Evolutionary conservation across 1,140 invertebrate genomes (phyloP), one percentile per base, ranked within the genome.

Genomic region (Stenopsyche tienmushanensis): DNA sequence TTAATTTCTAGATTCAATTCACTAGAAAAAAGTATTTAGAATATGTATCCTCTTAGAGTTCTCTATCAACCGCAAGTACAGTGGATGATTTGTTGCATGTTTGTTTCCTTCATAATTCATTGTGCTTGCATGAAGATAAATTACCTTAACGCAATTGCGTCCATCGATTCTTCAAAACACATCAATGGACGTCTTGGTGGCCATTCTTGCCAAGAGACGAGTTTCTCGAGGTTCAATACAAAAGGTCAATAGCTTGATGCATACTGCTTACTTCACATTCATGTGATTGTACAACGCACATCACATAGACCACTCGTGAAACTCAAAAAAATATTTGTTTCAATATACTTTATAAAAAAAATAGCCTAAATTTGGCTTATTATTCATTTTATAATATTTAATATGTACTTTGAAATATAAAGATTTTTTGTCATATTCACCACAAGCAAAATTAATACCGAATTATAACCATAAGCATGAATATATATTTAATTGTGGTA

Each of bases 91-190:
- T 34, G 29, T 34, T 34, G 29, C 29, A n/a, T n/a, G 34, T 39
- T 39, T 39, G 7, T 39, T 8, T 8, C 34, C 7, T 7, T 39
- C 7, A n/a, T n/a, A n/a, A n/a, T n/a, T n/a, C 29, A 13, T 13
- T 13, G 29, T 34, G 5, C 29, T 34, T 20, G 24, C 44, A 60
- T 47, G 57, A 60, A 47, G 57, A 60, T 60, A 60, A 60, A 60
- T 60, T 47, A 60, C 57, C 57, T 60, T 60, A 60, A 60, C 57
- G 24, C 57, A 60, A 60, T 60, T 47, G 57, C n/a, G 20, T 20
- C n/a, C 41, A 60, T 47, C 57, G 41, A 60, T 60, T 47, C 17
- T 58, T 24, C 26, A 18, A 29, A 17, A 17, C 17, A 15, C 18
- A 18, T 18, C 44, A 47, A 47, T 47, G 44, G 18, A 47, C 44